Evolutionary conservation across 2,113 vertebrate genomes (phyloP), one percentile per base, ranked within the genome.

Genomic region (Pseudorasbora parva): DNA sequence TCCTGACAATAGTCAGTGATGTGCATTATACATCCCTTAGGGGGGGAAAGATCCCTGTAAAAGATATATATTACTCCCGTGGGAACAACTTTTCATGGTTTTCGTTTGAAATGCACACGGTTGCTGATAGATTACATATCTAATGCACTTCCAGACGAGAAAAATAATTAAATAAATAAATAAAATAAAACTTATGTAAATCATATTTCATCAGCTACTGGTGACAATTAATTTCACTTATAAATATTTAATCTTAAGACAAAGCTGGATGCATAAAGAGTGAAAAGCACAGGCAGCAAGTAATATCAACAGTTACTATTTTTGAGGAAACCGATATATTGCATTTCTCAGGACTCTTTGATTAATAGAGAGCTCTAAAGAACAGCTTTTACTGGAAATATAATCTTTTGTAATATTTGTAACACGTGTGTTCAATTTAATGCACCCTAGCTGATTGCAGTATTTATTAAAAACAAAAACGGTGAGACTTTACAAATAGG

Each of bases 1-100:
- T 71, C 68, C 68, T 71, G 68, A 71, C 41, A 72, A 8, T 45
- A 72, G 69, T 78, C 76, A 43, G 37, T 78, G 76, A 60, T 60
- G 74, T 19, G 37, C 30, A 57, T 17, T 57, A 33, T 57, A 8
- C 15, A 14, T 62, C 27, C 54, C 33, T 23, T 12, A 25, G 7
- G 54, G 11, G n/a, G 30, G 19, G 14, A 59, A 23, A 59, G 21
- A 54, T 37, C 74, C 10, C 19, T 2, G 59, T 78, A 77, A 77
- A 41, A 77, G 54, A 78, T 23, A 43, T 60, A 45, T 19, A 27
- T 5, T 8, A 60, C n/a, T 27, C 76, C 41, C 57, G 11, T 43
- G 75, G 56, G 47, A 60, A 25, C 37, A 45, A 6, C 57, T 27
- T 60, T 23, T 25, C 56, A 62, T 14, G n/a, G 37, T 15, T 59